phyloP scores from a whole-genome alignment of 2,888 invertebrate species.

The Nemotelus pantherinus region DNA sequence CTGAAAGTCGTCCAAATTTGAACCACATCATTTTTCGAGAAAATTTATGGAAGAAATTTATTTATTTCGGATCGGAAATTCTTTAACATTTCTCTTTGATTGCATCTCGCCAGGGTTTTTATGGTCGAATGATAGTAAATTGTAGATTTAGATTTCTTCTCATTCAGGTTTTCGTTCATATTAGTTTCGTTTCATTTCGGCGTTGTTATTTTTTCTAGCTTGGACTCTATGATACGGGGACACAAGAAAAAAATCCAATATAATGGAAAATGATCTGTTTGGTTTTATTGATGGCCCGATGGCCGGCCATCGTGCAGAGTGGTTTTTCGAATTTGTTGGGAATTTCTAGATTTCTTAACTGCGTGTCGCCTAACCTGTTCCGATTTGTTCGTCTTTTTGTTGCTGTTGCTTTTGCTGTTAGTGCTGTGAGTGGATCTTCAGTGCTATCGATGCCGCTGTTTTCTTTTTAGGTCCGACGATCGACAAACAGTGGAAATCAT shows the following conservation, averaged over 20 bases:
- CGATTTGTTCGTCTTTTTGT: constrained; percentile 36
- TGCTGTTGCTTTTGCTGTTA: not conserved
- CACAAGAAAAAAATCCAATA: constrained; percentile 27
- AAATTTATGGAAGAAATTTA: constrained; percentile 44
- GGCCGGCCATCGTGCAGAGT: constrained; percentile 10
- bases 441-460: not conserved
- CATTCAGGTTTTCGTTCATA: constrained; percentile 22
- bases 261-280: constrained; percentile 42
- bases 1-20: constrained; percentile 37
- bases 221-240: not conserved
- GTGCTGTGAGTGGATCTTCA: not conserved
- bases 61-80: constrained; percentile 41
- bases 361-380: constrained; percentile 44
- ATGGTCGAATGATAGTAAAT: constrained; percentile 37
- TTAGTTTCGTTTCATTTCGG: constrained; percentile 35
- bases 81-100: constrained; percentile 43
- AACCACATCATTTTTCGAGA: constrained; percentile 38
- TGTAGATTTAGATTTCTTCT: constrained; percentile 37
- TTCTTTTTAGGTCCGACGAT: constrained; percentile 4
- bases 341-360: constrained; percentile 37
- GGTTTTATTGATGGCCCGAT: constrained; percentile 42
- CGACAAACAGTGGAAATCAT: constrained; percentile 29
- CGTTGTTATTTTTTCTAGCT: constrained; percentile 20
- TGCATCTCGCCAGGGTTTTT: constrained; percentile 35
- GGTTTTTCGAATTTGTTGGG: constrained; percentile 42